Conservation (phyloP, 2,888 invertebrate species). For the Diplolepis rosae region DNA sequence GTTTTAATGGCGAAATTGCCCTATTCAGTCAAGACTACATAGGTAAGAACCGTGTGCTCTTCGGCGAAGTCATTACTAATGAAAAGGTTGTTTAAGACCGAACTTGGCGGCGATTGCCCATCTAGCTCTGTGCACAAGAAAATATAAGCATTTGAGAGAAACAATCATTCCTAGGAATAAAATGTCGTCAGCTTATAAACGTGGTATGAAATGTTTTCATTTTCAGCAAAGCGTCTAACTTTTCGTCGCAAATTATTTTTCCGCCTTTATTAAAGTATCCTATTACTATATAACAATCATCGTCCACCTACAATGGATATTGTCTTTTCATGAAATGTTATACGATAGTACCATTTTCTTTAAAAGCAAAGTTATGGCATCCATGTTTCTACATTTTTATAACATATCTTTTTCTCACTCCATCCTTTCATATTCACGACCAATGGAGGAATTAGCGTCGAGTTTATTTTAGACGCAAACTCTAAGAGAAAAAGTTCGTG, state of each 20-base stretch:
- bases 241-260: background rate
- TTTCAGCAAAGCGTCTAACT: background rate
- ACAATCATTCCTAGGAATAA: background rate
- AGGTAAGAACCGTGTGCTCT: background rate
- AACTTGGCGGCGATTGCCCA: background rate
- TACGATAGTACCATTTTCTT: background rate
- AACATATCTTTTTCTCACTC: background rate
- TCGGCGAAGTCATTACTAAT: background rate
- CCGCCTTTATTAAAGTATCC: background rate
- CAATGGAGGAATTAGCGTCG: no score
- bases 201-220: slow-evolving; percentile 19
- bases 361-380: background rate
- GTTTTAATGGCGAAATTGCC: background rate
- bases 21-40: background rate
- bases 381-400: slow-evolving; percentile 1
- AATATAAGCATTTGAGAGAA: background rate
- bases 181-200: background rate
- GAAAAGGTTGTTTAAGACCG: background rate
- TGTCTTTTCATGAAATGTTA: slow-evolving; percentile 17
- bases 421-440: background rate
- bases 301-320: background rate
- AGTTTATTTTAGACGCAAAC: no score
- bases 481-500: no score
- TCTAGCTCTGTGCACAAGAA: background rate
- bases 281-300: background rate